Conservation (phyloP, 2,888 invertebrate species). For the Cryptus viduatorius region DNA sequence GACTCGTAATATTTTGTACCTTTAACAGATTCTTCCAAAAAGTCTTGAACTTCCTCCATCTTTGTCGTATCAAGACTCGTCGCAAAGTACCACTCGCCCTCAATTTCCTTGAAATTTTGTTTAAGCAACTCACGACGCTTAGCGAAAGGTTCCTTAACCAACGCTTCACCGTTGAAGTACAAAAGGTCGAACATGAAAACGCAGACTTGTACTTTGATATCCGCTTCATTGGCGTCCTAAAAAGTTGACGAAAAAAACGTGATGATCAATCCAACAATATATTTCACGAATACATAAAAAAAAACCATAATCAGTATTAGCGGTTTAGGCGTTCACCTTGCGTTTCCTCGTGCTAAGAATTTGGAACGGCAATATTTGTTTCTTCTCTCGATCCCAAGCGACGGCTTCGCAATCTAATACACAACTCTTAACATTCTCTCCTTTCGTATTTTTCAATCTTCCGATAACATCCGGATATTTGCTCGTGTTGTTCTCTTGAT, state of each 20-base stretch:
- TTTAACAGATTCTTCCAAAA: slow-evolving; percentile 97
- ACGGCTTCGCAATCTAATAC: slow-evolving; percentile 99
- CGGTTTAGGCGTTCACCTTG: slow-evolving; percentile 88
- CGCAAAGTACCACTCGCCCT: slow-evolving; percentile 96
- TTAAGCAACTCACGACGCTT: slow-evolving; percentile 91
- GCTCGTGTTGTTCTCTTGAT: slow-evolving; percentile 96
- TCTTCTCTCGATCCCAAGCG: slow-evolving; percentile 95
- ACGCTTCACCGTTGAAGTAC: slow-evolving; percentile 94
- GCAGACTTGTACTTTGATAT: slow-evolving; percentile 96
- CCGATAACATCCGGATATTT: slow-evolving; percentile 98
- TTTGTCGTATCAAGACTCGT: slow-evolving; percentile 92
- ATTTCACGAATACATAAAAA: not conserved
- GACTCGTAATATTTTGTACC: slow-evolving; percentile 84
- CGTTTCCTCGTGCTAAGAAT: slow-evolving; percentile 97
- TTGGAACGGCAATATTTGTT: slow-evolving; percentile 98
- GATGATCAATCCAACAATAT: slow-evolving; percentile 5
- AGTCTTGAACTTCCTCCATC: slow-evolving; percentile 96
- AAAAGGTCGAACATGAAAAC: slow-evolving; percentile 98
- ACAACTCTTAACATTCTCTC: slow-evolving; percentile 89
- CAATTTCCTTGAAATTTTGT: slow-evolving; percentile 89
- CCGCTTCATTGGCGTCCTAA: slow-evolving; percentile 90
- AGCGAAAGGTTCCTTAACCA: slow-evolving; percentile 92
- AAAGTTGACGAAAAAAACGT: slow-evolving; percentile 43
- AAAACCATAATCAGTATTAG: slow-evolving; percentile 71
- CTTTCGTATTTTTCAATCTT: slow-evolving; percentile 88